Base-by-base conservation (phyloP, 2,888 invertebrate genomes). In the Hetaerina titia region DNA sequence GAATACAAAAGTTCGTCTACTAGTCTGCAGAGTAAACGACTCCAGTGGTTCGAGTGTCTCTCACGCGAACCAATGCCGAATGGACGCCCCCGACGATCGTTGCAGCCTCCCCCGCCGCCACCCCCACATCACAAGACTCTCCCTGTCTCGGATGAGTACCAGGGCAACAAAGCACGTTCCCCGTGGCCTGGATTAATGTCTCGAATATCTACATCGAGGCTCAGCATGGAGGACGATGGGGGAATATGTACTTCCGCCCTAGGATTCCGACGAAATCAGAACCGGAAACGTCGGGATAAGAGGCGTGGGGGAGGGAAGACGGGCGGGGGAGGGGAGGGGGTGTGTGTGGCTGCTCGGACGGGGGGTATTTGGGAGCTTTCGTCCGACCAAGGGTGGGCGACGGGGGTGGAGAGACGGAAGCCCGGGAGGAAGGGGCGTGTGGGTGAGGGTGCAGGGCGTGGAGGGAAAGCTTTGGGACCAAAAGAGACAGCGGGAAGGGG, bases 221-320 rank as follows among this genome's bases (percentile, higher is more conserved):
- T 17, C 58, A 57, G 11, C 56, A 11, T 57, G 9, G 58, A 58
- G 89, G 69, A 92, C 69, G 92, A 69, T 89, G 58, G 56, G 92
- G 56, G 56, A 45, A 74, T 64, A 64, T 81, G 81, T 81, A 81
- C 92, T 92, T 92, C 92, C 92, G 92, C 69, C 56, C 56, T n/a
- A 74, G 92, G 69, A 92, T 92, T 92, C 69, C 69, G 56, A 64
- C 69, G 92, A 92, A 92, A 92, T 92, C 92, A 92, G 92, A 92
- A 92, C 92, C 92, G 92, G 92, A 92, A 92, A 56, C 74, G 92
- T 56, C 13, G 64, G 45, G 69, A 56, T 56, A n/a, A 69, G 60
- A 92, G 64, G 69, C 31, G 64, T 13, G 56, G 19, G 92, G 57
- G 92, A 25, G 92, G 64, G 19, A 17, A 64, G 25, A 63, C 31